These are phyloP conservation scores for Nowickia ferox DNA, from an alignment of 2,888 invertebrate species.

Conservation along the genomic window DNA sequence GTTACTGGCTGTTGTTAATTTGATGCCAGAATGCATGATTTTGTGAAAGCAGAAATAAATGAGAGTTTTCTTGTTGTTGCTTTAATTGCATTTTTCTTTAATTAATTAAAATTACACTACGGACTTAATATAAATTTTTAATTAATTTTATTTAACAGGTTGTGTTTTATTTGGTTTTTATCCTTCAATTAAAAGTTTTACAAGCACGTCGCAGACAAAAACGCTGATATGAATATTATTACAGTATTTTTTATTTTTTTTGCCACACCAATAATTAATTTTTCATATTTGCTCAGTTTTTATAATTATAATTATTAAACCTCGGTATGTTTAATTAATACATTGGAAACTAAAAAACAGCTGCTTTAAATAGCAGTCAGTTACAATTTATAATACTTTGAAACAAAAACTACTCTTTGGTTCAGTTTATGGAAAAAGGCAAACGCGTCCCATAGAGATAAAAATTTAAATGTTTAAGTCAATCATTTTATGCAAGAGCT, in stretches of 20 bases:
- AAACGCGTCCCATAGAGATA: too few relatives aligned
- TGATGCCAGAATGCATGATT: background rate
- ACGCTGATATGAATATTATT: background rate
- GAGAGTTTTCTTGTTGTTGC: background rate
- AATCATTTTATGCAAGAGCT: too few relatives aligned
- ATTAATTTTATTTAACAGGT: constrained; percentile 7
- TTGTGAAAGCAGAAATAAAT: background rate
- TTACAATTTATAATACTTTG: too few relatives aligned
- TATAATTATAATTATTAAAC: constrained; percentile 3
- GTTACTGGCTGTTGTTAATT: background rate
- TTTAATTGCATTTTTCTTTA: constrained; percentile 31
- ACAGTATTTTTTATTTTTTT: background rate
- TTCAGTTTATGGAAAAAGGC: too few relatives aligned
- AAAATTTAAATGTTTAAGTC: too few relatives aligned
- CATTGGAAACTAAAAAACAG: background rate
- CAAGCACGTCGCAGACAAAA: background rate
- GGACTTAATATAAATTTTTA: background rate
- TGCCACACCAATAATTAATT: background rate
- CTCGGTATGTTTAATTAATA: constrained; percentile 8
- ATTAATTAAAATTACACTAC: constrained; percentile 46
- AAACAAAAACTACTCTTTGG: too few relatives aligned
- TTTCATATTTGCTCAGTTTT: background rate
- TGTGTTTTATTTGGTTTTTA: constrained; percentile 37
- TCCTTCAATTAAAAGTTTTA: constrained; percentile 49
- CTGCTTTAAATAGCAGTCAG: background rate